Conservation (phyloP, 2,797 vertebrate genomes). For the Lagodon rhomboides region DNA sequence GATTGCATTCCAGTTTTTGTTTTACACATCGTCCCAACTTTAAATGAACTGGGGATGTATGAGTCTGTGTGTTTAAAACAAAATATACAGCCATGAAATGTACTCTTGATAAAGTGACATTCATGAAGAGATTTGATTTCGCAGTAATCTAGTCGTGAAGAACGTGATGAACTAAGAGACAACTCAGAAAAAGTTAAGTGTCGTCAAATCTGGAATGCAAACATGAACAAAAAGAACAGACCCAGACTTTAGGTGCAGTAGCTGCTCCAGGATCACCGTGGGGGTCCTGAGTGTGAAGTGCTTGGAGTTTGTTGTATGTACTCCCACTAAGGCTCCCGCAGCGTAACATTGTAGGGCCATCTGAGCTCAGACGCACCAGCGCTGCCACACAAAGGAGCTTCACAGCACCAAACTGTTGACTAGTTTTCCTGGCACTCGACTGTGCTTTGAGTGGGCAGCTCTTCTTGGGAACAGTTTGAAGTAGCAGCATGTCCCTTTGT, state of each 20-base stretch:
- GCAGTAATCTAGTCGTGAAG: no score
- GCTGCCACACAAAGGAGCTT: constrained; percentile 72
- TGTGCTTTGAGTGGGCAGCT: constrained; percentile 75
- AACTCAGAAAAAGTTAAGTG: constrained; percentile 29
- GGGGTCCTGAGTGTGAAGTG: constrained; percentile 73
- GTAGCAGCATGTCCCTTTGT: constrained; percentile 68
- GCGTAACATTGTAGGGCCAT: constrained; percentile 73
- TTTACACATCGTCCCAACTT: no score
- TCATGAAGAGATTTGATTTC: background rate
- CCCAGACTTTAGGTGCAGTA: constrained; percentile 43
- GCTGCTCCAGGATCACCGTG: constrained; percentile 60
- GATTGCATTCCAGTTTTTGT: no score
- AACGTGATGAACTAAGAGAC: background rate
- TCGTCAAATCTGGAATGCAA: constrained; percentile 22
- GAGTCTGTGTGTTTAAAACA: background rate
- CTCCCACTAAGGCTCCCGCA: constrained; percentile 74
- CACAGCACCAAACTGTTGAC: constrained; percentile 73
- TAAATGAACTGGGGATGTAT: no score
- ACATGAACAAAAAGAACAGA: constrained; percentile 44
- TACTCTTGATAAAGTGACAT: background rate
- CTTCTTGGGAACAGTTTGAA: constrained; percentile 70
- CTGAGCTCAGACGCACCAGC: constrained; percentile 74
- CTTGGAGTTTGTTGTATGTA: constrained; percentile 68
- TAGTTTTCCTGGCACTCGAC: constrained; percentile 69
- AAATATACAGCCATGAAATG: background rate